Base-by-base conservation (phyloP, 1,140 invertebrate genomes). In the Heliconius hewitsoni region DNA sequence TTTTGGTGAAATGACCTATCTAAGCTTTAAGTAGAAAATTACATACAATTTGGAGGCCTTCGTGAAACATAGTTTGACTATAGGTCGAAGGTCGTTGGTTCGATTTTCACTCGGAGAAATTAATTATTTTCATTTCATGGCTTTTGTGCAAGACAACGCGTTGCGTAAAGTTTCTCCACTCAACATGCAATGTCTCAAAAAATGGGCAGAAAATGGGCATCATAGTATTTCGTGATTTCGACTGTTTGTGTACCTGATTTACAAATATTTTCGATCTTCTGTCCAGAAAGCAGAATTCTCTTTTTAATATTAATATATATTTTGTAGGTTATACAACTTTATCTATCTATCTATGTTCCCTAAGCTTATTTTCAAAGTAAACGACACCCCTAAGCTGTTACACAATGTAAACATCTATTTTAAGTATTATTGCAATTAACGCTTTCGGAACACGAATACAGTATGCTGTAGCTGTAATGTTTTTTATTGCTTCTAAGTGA, bases 401-500 rank as follows among this genome's bases (percentile, higher is more conserved):
- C 60, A 66, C 60, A 66, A 66, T 16, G 60, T 66, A 66, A 66
- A 66, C 60, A 66, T 66, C 60, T 66, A 66, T 66, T 57, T 66
- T 66, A 66, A 66, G 60, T 66, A 66, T 66, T 66, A 66, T 66
- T 66, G 27, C 27, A 66, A 66, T 66, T 66, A 30, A 30, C 23
- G 23, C 60, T 27, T 60, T 30, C 60, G n/a, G 60, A 66, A 66
- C 60, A 66, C n/a, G 55, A 57, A 23, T 11, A 66, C 60, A 66
- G 60, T 30, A 6, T 66, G 60, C 23, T 37, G 13, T 50, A 77
- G 50, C 23, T 52, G 23, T 77, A 77, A 77, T 23, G 16, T 55
- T 66, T 66, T 66, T 66, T 30, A 66, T 30, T 66, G 60, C 60
- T 4, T 66, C 60, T 16, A 30, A 27, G 23, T 66, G 27, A 66